Evolutionary conservation across 2,797 vertebrate species (phyloP), one percentile per base, ranked within the genome.

Genomic region (Sebastes nivosus): DNA sequence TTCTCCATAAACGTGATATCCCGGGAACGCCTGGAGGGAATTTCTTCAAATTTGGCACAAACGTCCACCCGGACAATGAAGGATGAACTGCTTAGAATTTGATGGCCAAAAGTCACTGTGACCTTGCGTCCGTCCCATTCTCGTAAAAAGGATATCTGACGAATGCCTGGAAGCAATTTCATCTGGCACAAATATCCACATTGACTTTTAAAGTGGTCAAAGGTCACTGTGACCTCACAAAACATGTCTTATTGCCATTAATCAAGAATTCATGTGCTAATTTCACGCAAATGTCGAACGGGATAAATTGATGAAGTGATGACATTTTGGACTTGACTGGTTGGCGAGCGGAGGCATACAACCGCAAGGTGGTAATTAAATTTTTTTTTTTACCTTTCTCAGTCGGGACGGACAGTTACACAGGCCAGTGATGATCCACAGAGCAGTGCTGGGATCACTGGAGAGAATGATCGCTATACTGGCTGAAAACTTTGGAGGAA

Each of bases 401-500:
- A 97, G 96, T 13, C 87, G 84, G 83, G 95, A 96, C 34, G 84
- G 94, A 34, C 76, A 82, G 73, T 46, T 18, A 0, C 93, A 94
- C 72, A 88, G 93, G 25, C 97, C 98, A 0, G 97, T 99, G 80
- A 96, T 99, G 96, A 95, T 99, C 91, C 98, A 99, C 86, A 94
- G 98, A 16, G 98, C 98, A 0, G 97, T 99, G 60, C 94, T 99
- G 50, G 98, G 98, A 36, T 99, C 98, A 0, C 94, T 98, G 89
- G 97, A 99, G 87, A 95, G 98, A 68, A 97, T 98, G 96, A 89
- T 98, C 22, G 98, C 96, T 0, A 96, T 99, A 36, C 92, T 99
- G 92, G 97, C 97, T 0, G 98, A 99, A 89, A 97, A 96, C 94
- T 98, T 94, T 58, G 95, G 96, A 0, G 97, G 98, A 0, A 97